Conservation (phyloP, 2,113 vertebrate genomes). For the Takifugu bimaculatus region DNA sequence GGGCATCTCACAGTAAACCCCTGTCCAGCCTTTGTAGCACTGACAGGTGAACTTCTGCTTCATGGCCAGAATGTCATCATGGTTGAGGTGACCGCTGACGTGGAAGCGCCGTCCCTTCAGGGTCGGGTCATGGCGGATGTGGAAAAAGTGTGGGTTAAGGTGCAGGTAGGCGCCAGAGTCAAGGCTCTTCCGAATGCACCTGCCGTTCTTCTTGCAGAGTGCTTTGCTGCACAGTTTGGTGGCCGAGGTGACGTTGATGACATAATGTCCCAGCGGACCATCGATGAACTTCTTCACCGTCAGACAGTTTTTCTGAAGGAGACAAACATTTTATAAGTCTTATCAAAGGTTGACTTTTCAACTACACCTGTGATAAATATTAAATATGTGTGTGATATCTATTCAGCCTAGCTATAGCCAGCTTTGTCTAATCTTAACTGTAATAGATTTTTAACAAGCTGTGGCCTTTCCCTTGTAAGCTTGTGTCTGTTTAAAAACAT, state of each 20-base stretch:
- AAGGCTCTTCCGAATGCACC: conserved; percentile 79
- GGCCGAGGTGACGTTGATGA: conserved; percentile 87
- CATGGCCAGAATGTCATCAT: conserved; percentile 74
- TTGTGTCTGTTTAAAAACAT: no score
- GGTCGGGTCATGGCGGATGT: conserved; percentile 51
- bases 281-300: conserved; percentile 80
- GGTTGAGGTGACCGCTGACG: conserved; percentile 71
- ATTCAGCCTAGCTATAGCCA: no score
- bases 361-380: no score
- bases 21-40: conserved; percentile 87
- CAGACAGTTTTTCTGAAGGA: conserved; percentile 79
- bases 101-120: conserved; percentile 59
- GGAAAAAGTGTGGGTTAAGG: conserved; percentile 76
- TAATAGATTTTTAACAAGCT: no score
- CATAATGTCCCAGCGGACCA: conserved; percentile 81
- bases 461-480: no score
- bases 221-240: conserved; percentile 87
- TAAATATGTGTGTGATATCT: no score
- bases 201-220: conserved; percentile 85
- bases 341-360: no score
- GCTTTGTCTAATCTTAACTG: no score
- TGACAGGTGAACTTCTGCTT: conserved; percentile 85
- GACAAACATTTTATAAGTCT: neutral
- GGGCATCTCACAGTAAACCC: conserved; percentile 83
- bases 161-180: conserved; percentile 80